These are phyloP conservation scores for Grammomys surdaster DNA, from an alignment of 2,113 vertebrate species.

Conservation along the genomic window DNA sequence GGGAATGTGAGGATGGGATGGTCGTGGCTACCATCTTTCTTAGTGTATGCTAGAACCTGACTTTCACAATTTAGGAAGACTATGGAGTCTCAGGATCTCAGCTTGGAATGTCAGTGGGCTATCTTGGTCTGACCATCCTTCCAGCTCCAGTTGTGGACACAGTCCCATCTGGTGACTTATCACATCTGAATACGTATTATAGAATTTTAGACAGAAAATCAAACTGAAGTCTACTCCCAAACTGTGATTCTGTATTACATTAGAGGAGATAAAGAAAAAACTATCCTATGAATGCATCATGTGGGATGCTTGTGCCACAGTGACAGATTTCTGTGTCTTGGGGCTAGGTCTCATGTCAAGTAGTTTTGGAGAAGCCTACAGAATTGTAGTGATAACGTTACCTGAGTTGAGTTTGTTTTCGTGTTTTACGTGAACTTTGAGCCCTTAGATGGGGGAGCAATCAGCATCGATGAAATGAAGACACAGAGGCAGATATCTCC, in stretches of 20 bases:
- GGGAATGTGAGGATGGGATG: neutral
- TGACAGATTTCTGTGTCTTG: neutral
- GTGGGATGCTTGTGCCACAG: neutral
- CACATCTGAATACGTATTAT: neutral
- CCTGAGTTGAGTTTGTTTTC: neutral
- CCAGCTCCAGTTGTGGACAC: neutral
- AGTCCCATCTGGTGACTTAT: neutral
- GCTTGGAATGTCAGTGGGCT: rapidly evolving
- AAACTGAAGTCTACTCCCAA: neutral
- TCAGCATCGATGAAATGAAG: neutral
- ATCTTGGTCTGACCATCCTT: too few relatives aligned
- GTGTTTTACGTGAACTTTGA: neutral
- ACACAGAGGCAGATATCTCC: neutral
- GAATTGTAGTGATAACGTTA: neutral
- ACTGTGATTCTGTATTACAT: neutral
- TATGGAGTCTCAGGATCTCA: neutral
- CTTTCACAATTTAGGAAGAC: rapidly evolving
- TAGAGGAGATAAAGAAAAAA: neutral
- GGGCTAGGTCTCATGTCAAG: neutral
- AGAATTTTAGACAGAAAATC: neutral
- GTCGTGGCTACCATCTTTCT: rapidly evolving
- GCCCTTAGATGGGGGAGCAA: neutral
- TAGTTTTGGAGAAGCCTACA: neutral
- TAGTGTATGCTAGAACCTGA: rapidly evolving
- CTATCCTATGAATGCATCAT: neutral